Evolutionary conservation across 2,888 invertebrate species (phyloP), one percentile per base, ranked within the genome.

Genomic region (Dynastes tityus): DNA sequence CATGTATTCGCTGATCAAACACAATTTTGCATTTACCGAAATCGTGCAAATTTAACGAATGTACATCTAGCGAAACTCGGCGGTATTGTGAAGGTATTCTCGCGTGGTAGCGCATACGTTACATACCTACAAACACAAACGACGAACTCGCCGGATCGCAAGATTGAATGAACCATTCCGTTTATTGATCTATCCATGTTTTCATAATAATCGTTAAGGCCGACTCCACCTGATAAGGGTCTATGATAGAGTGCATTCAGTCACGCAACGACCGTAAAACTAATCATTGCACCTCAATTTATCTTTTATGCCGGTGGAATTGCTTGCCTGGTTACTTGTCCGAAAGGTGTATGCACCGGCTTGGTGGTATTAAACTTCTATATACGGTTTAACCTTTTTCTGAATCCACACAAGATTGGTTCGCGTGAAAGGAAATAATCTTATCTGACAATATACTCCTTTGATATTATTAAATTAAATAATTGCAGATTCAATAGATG

Each of bases 161-260:
- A 58, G 76, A 68, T 76, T 76, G 76, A 76, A 76, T 76, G 76
- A 76, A 76, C 76, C 67, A 37, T 76, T 68, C 55, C 76, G 16
- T 68, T 61, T 74, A 74, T 61, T 67, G 76, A 76, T 76, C 76
- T 67, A 73, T 40, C 45, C 32, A 51, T 22, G 68, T 68, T 76
- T 76, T 76, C 67, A 67, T 68, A 68, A 61, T 68, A 61, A 76
- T 80, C 40, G 80, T 77, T 68, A 75, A 79, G 80, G 78, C 80
- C 79, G 67, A 76, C 80, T 80, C 80, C 78, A 79, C 78, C 80
- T 79, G 81, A 81, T 81, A 81, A 80, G 61, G 49, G 74, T 27
- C 71, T 73, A 78, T 81, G 80, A 81, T 80, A 78, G 73, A 81
- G 78, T 80, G 77, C 71, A 76, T 76, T 76, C 49, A 65, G 81